phyloP scores from a whole-genome alignment of 2,888 invertebrate species.

The Drosophila paramelanica region DNA sequence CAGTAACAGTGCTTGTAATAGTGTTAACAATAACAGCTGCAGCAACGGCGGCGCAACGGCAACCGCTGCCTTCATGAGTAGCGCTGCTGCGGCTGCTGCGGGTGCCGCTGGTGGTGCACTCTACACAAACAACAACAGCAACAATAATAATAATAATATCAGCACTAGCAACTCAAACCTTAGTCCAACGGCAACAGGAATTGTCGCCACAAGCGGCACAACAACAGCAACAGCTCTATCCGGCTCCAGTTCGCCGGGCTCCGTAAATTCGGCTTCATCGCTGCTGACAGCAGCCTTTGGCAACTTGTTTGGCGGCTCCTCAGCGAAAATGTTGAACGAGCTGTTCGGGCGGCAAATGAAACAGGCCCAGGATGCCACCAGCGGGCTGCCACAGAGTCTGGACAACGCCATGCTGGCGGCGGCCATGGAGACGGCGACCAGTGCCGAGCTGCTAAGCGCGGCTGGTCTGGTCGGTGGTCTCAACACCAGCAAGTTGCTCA shows the following conservation, averaged over 20 bases:
- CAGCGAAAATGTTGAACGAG: slow-evolving; percentile 96
- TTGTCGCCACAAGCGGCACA: slow-evolving; percentile 25
- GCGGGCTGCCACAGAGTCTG: slow-evolving; percentile 85
- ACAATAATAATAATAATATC: slow-evolving; percentile 22
- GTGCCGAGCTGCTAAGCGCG: slow-evolving; percentile 85
- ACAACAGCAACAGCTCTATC: slow-evolving; percentile 52
- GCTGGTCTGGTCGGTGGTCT: slow-evolving; percentile 77
- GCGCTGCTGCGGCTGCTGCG: slow-evolving; percentile 89
- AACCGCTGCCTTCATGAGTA: slow-evolving; percentile 89
- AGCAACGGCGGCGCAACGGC: slow-evolving; percentile 73
- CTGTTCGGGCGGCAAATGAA: slow-evolving; percentile 92
- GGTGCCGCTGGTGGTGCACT: slow-evolving; percentile 92
- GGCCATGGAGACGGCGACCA: slow-evolving; percentile 85
- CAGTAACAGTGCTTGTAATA: slow-evolving; percentile 43
- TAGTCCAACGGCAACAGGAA: slow-evolving; percentile 37
- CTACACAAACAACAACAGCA: slow-evolving; percentile 85
- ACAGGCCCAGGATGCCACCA: slow-evolving; percentile 88
- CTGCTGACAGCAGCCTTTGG: slow-evolving; percentile 81
- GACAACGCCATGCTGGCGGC: slow-evolving; percentile 85
- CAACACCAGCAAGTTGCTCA: slow-evolving; percentile 77
- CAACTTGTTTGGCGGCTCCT: slow-evolving; percentile 90
- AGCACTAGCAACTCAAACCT: slow-evolving; percentile 40
- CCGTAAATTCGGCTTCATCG: slow-evolving; percentile 73
- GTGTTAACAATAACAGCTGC: slow-evolving; percentile 59
- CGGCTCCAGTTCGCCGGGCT: slow-evolving; percentile 62